Base-by-base conservation (phyloP, 2,113 vertebrate species). In the Lanius ludovicianus region DNA sequence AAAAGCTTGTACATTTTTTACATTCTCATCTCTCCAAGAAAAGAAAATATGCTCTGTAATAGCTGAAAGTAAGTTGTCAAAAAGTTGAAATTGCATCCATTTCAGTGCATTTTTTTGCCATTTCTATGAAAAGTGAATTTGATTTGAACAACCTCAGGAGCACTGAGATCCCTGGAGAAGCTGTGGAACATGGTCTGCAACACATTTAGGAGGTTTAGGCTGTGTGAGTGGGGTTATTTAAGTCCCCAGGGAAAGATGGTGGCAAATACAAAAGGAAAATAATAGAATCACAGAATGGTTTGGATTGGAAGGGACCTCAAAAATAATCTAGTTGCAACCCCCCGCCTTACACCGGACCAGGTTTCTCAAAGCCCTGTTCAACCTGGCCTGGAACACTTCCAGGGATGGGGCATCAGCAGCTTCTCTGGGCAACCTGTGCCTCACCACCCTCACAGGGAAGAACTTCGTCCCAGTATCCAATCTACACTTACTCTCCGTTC, bases 181-280 rank as follows among this genome's bases (percentile, higher is more conserved):
- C 21, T 3, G 2, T 1, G 12, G 41, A 56, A 17, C 0, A 0
- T 5, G n/a, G 13, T 37, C 10, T 73, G 31, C 47, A 62, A 28
- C 5, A 11, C 6, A 2, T 9, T 23, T 20, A 18, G 27, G n/a
- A 49, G 11, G 7, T 19, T 46, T 47, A 39, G 46, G 0, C 10
- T 31, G 17, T 9, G 10, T 17, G 19, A n/a, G n/a, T 0, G 0
- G 8, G n/a, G 11, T 56, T 7, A 6, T 39, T 15, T 23, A n/a
- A 17, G 6, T 46, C 27, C 49, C 23, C 35, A 30, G 13, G 20
- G 11, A n/a, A 2, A 14, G 8, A 15, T 2, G 1, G 19, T 2
- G 9, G 5, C 6, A 35, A 42, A 15, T 1, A 5, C 21, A 15
- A 50, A 52, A 30, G 33, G 7, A 22, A 76, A 80, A 24, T 1